Evolutionary conservation across 2,113 vertebrate species (phyloP).

Genomic region (Poeciliopsis retropinna): DNA sequence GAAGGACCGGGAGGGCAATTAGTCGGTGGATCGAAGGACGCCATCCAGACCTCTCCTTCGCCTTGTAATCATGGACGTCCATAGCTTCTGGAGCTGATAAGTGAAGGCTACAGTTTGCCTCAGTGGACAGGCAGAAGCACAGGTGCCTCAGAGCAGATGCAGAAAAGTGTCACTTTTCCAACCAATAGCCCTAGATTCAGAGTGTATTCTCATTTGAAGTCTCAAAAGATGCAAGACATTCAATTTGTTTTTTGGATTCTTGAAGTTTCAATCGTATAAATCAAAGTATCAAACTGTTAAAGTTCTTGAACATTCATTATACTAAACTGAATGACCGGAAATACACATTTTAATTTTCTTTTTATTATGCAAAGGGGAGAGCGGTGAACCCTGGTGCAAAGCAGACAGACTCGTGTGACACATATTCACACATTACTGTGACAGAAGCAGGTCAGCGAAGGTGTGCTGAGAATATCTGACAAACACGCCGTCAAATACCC

Average conservation of each 20-base stretch:
- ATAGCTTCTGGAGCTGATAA: constrained; percentile 52
- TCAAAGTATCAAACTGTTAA: not conserved
- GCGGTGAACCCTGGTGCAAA: constrained; percentile 2
- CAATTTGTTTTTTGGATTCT: not conserved
- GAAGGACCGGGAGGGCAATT: constrained; percentile 54
- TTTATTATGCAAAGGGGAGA: not conserved
- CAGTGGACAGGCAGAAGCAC: constrained; percentile 5
- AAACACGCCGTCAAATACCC: constrained; percentile 34
- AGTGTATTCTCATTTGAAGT: not conserved
- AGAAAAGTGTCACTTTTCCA: not conserved
- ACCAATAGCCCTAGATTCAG: not conserved
- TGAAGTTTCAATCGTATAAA: not conserved
- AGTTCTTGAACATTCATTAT: not conserved
- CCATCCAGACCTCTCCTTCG: constrained; percentile 45
- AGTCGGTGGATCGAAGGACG: constrained; percentile 76
- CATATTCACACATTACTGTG: constrained; percentile 41
- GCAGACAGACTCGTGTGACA: constrained; percentile 12
- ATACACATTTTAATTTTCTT: not conserved
- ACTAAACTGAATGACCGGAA: not conserved
- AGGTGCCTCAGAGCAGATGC: constrained; percentile 13
- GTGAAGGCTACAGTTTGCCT: constrained; percentile 27
- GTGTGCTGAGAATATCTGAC: constrained; percentile 51
- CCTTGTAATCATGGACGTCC: constrained; percentile 61
- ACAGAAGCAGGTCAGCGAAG: constrained; percentile 57
- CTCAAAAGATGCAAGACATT: too few species aligned